Evolutionary conservation across 2,797 vertebrate genomes (phyloP).

Genomic region (Lithobates pipiens): DNA sequence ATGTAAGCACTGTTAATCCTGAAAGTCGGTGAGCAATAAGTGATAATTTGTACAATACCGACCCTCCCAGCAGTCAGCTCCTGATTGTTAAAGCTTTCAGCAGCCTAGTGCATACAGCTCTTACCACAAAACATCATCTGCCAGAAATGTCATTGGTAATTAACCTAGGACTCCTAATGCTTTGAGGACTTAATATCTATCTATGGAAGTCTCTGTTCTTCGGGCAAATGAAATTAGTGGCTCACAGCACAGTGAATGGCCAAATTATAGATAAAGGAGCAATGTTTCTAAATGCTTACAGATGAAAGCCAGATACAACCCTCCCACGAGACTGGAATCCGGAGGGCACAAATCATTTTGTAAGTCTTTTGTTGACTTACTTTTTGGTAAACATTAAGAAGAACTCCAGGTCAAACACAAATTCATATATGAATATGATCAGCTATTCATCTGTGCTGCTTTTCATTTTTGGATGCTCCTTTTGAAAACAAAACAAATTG

Average conservation of each 20-base stretch:
- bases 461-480: no score
- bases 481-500: no score
- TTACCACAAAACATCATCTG: conserved; percentile 19
- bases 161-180: conserved; percentile 36
- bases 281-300: conserved; percentile 53
- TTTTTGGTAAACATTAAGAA: not conserved
- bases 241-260: conserved; percentile 33
- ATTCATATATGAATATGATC: not conserved
- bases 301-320: conserved; percentile 16
- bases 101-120: not conserved
- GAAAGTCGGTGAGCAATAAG: conserved; percentile 1
- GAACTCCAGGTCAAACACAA: not conserved
- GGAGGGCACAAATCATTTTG: conserved; percentile 12
- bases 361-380: not conserved
- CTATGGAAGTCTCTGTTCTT: conserved; percentile 21
- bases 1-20: no score
- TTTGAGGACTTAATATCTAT: conserved; percentile 37
- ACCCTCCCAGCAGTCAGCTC: conserved; percentile 12
- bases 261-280: conserved; percentile 54
- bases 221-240: conserved; percentile 37
- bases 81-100: conserved; percentile 5
- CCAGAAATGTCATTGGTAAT: conserved; percentile 43
- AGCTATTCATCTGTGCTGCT: not conserved
- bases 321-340: not conserved
- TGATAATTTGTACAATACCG: conserved; percentile 8